Evolutionary conservation across 1,140 invertebrate species (phyloP).

Genomic region (Drosophila dunni): DNA sequence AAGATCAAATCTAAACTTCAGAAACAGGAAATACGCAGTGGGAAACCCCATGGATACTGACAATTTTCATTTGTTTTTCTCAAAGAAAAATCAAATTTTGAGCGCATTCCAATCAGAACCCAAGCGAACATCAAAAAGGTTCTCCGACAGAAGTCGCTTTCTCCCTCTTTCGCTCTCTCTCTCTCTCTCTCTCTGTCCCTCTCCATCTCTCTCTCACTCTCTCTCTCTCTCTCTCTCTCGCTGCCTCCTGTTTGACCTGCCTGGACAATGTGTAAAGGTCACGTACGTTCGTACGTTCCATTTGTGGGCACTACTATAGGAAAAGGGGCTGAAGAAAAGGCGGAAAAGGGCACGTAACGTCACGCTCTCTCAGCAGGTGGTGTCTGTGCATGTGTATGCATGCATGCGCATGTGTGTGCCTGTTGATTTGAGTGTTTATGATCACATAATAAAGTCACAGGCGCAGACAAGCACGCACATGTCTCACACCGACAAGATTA

Average conservation of each 20-base stretch:
- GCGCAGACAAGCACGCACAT: slow-evolving; percentile 18
- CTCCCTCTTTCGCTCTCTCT: background rate
- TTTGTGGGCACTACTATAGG: background rate
- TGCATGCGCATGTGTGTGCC: slow-evolving; percentile 5
- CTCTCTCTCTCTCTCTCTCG: background rate
- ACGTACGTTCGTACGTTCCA: slow-evolving; percentile 17
- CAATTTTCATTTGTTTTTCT: background rate
- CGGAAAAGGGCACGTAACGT: slow-evolving; percentile 34
- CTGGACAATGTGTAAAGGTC: slow-evolving; percentile 17
- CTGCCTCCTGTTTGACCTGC: slow-evolving; percentile 10
- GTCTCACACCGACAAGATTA: background rate
- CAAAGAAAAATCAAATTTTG: background rate
- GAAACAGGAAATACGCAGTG: background rate
- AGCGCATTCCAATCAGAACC: slow-evolving; percentile 23
- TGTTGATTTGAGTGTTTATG: no score
- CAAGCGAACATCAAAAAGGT: slow-evolving; percentile 20
- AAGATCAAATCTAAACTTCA: background rate
- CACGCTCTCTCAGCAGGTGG: slow-evolving; percentile 36
- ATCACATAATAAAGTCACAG: slow-evolving; percentile 6
- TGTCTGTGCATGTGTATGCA: background rate
- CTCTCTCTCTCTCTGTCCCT: slow-evolving; percentile 5
- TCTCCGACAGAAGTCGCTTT: background rate
- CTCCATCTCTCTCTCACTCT: slow-evolving; percentile 13
- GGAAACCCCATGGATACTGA: slow-evolving; percentile 1
- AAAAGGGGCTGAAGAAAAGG: slow-evolving; percentile 9